These are phyloP conservation scores for Cosmopolites sordidus DNA, from an alignment of 2,888 invertebrate species.

Conservation along the genomic window DNA sequence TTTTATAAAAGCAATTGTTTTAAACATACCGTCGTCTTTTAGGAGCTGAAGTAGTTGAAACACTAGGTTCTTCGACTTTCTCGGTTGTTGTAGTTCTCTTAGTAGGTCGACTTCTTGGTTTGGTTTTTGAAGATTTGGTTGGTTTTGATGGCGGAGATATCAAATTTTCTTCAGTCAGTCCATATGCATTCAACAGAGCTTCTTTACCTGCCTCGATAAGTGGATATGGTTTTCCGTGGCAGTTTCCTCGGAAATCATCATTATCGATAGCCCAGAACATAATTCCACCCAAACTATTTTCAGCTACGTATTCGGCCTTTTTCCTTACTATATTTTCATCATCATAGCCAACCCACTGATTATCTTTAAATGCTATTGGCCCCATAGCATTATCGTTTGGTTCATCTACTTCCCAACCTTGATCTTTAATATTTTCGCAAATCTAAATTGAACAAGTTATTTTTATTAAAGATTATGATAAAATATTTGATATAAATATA, in stretches of 20 bases:
- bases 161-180: conserved; percentile 46
- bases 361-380: conserved; percentile 80
- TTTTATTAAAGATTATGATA: too few relatives aligned
- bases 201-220: conserved; percentile 89
- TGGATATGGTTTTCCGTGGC: conserved; percentile 82
- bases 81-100: conserved; percentile 27
- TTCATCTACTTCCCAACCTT: conserved; percentile 79
- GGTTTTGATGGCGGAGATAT: conserved; percentile 43
- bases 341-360: conserved; percentile 94
- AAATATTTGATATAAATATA: conserved; percentile 38
- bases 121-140: conserved; percentile 38
- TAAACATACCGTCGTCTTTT: conserved; percentile 35
- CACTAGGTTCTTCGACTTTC: conserved; percentile 31
- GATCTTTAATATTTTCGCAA: conserved; percentile 72
- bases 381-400: conserved; percentile 81
- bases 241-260: conserved; percentile 89
- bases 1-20: too few relatives aligned
- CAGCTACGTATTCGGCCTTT: conserved; percentile 81
- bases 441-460: conserved; percentile 55
- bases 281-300: conserved; percentile 81
- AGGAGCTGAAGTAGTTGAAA: conserved; percentile 29
- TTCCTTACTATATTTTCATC: conserved; percentile 77
- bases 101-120: conserved; percentile 34
- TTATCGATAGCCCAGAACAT: conserved; percentile 95
- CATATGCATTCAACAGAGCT: conserved; percentile 62